Evolutionary conservation across 2,888 invertebrate genomes (phyloP), one percentile per base, ranked within the genome.

Genomic region (Labia minor): DNA sequence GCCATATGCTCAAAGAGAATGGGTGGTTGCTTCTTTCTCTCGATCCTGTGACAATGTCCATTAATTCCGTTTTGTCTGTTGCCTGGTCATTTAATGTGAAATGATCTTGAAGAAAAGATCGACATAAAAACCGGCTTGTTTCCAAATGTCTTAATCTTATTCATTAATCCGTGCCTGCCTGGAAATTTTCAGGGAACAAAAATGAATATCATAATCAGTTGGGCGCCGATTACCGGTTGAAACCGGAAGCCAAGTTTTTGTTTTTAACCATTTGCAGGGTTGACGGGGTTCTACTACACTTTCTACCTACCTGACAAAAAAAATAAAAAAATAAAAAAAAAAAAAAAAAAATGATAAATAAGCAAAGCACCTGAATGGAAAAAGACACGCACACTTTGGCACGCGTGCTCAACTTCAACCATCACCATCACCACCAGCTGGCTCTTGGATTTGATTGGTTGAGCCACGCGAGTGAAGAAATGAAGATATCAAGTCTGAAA

Each of bases 321-420:
- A n/a, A n/a, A n/a, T n/a, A n/a, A n/a, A n/a, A n/a, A n/a, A n/a
- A n/a, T n/a, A n/a, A n/a, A n/a, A n/a, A n/a, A n/a, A n/a, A n/a
- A n/a, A n/a, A n/a, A n/a, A n/a, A n/a, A 33, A 49, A 49, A 49
- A 49, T 49, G 49, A 49, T 49, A 49, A 49, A 49, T 49, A 49
- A 49, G 49, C 49, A 49, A 49, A 16, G n/a, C 49, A 49, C 49
- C 49, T 49, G 49, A 49, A 49, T 49, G 49, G 49, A 49, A 49
- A 16, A 49, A 49, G 2, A 49, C 49, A 49, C 49, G 16, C 49
- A 49, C 49, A 49, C 49, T 49, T 49, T 49, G 49, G 49, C 49
- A 49, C 49, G 49, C 49, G 49, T 49, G 49, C n/a, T 8, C 4
- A 10, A 49, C 49, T 8, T 14, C 49, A 49, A 49, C 49, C 14